Evolutionary conservation across 2,888 invertebrate species (phyloP), one percentile per base, ranked within the genome.

Genomic region (Pseudococcus viburni): DNA sequence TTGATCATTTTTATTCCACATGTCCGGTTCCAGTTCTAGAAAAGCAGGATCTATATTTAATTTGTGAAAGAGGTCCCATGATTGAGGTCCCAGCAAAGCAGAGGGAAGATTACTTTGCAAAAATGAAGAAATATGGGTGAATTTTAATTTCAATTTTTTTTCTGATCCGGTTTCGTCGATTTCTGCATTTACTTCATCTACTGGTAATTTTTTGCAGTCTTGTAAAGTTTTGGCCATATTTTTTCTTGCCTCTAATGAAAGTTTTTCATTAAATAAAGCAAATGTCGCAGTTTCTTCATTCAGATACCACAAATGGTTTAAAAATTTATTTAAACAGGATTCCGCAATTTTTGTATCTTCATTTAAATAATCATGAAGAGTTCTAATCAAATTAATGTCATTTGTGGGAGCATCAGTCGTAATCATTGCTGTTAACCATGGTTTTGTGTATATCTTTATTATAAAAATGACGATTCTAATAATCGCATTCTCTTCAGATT

Each of bases 251-350:
- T 68, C 77, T 22, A 11, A 19, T n/a, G n/a, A n/a, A n/a, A n/a
- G 55, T 39, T 26, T n/a, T 22, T 89, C 89, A 88, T 90, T 89
- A 86, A 90, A 90, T 88, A 90, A 90, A 39, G 90, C 89, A 83
- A 90, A 86, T 8, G 89, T 89, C 55, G 89, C 89, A 55, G 80
- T 89, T 68, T 89, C 90, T 48, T 89, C 88, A 22, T 83, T 89
- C 46, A 90, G 80, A 68, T 90, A 90, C 89, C 90, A 90, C 51
- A 90, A 87, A 89, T 90, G 90, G 15, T 89, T 88, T 26, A 88
- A 59, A 51, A 89, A 88, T 51, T 90, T 90, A 84, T 48, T 84
- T 85, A 89, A 51, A 33, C 84, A 88, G 22, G 26, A 39, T 77
- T 84, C 46, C n/a, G 88, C 42, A 26, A 89, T 89, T 19, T 80